phyloP scores from a whole-genome alignment of 2,888 invertebrate species.

The Plagodis pulveraria region DNA sequence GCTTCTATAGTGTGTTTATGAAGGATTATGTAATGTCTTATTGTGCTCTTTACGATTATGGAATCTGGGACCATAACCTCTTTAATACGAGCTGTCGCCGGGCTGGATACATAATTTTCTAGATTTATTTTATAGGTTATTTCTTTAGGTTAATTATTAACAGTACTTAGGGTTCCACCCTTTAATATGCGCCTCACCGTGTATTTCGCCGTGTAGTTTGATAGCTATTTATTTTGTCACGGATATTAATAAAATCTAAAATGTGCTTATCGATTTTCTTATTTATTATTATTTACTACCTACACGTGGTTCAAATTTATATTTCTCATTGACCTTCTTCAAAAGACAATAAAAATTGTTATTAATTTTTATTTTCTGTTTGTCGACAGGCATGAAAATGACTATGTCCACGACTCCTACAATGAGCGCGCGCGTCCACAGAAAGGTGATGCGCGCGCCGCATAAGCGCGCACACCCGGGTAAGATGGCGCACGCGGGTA shows the following conservation, averaged over 20 bases:
- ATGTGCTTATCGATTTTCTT: neutral
- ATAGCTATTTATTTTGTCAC: no score
- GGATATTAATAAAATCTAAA: neutral
- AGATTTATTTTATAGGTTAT: no score
- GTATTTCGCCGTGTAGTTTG: no score
- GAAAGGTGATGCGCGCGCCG: conserved; percentile 88
- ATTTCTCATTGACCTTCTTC: conserved; percentile 15
- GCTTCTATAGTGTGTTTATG: conserved; percentile 37
- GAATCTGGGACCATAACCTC: conserved; percentile 26
- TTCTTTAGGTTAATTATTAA: no score
- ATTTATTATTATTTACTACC: no score
- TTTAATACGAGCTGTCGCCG: conserved; percentile 2
- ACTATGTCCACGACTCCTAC: conserved; percentile 89
- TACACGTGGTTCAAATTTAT: neutral
- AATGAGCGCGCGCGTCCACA: conserved; percentile 87
- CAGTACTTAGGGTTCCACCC: no score
- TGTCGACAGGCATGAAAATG: conserved; percentile 88
- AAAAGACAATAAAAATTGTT: conserved; percentile 34
- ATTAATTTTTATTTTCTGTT: conserved; percentile 56
- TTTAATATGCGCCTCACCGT: no score
- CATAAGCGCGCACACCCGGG: conserved; percentile 85
- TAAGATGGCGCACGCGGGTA: conserved; percentile 79
- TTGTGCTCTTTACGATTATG: conserved; percentile 23
- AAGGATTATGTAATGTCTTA: conserved; percentile 33
- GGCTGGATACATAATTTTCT: no score